phyloP scores from a whole-genome alignment of 2,888 invertebrate species.

The Scaptomyza cyrtandrae region DNA sequence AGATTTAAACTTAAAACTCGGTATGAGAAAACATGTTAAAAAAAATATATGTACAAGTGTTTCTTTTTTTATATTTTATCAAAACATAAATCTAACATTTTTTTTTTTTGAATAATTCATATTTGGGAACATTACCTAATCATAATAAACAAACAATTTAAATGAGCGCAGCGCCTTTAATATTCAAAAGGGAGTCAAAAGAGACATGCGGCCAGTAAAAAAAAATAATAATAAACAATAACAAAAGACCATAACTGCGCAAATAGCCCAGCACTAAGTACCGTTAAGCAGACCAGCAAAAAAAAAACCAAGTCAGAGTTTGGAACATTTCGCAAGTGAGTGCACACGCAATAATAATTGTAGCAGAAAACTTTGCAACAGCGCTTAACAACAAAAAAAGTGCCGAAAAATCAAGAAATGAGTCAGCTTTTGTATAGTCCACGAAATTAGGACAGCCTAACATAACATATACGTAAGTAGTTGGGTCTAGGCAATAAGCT shows the following conservation, averaged over 20 bases:
- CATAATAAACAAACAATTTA: conserved; percentile 30
- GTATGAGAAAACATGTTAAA: background rate
- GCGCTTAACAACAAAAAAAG: background rate
- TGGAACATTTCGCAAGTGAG: conserved; percentile 61
- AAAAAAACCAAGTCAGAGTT: conserved; percentile 15
- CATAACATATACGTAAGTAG: conserved; percentile 3
- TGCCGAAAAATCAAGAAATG: conserved; percentile 36
- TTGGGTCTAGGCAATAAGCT: conserved; percentile 1
- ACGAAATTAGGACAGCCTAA: conserved; percentile 42
- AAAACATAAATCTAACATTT: conserved; percentile 1
- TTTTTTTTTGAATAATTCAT: background rate
- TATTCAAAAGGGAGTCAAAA: conserved; percentile 17
- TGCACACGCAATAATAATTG: conserved; percentile 66
- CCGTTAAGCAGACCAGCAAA: conserved; percentile 56
- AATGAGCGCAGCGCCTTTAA: conserved; percentile 30
- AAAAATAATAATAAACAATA: background rate
- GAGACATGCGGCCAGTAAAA: conserved; percentile 40
- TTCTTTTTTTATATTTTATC: conserved; percentile 2
- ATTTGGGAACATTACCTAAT: conserved; percentile 31
- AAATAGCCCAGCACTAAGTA: conserved; percentile 38
- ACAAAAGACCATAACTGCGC: conserved; percentile 55
- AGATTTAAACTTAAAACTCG: no score
- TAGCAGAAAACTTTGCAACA: conserved; percentile 58
- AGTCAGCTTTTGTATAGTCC: conserved; percentile 23
- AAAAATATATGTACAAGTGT: background rate